phyloP scores from a whole-genome alignment of 2,888 invertebrate genomes.

The Polydesmus complanatus region DNA sequence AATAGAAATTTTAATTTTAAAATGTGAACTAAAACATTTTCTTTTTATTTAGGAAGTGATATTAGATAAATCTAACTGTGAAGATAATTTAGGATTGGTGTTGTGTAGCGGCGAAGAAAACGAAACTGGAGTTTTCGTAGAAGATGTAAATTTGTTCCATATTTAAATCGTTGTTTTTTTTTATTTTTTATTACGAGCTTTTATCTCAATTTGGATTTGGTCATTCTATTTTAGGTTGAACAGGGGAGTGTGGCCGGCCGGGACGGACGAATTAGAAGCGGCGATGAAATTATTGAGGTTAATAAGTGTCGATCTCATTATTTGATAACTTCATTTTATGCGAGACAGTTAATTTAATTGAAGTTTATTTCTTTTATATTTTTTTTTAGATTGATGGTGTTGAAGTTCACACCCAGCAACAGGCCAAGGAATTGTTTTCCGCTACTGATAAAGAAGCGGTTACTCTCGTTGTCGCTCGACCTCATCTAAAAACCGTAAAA shows the following conservation, averaged over 20 bases:
- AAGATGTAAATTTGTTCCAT: slow-evolving; percentile 1
- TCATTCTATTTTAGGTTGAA: slow-evolving; percentile 34
- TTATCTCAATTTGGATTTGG: too few relatives aligned
- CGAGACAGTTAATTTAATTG: background rate
- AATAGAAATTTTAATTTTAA: too few relatives aligned
- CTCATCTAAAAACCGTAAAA: slow-evolving; percentile 29
- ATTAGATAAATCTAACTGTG: background rate
- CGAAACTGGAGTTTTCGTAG: slow-evolving; percentile 12
- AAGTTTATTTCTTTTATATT: background rate
- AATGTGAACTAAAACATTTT: too few relatives aligned
- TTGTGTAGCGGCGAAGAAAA: slow-evolving; percentile 5
- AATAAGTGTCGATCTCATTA: too few relatives aligned
- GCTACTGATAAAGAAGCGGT: slow-evolving; percentile 43
- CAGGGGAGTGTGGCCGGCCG: slow-evolving; percentile 44
- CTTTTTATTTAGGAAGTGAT: slow-evolving; percentile 3
- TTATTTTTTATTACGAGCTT: too few relatives aligned
- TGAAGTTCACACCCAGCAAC: slow-evolving; percentile 45
- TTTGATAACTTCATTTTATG: too few relatives aligned
- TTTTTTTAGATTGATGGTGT: slow-evolving; percentile 41
- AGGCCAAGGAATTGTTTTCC: slow-evolving; percentile 47
- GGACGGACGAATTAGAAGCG: slow-evolving; percentile 45
- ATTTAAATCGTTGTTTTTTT: background rate
- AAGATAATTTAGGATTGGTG: slow-evolving; percentile 6
- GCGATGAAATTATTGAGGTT: slow-evolving; percentile 49
- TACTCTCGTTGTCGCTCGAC: slow-evolving; percentile 45